phyloP scores from a whole-genome alignment of 2,888 invertebrate species.

The Drosophila quinaria region DNA sequence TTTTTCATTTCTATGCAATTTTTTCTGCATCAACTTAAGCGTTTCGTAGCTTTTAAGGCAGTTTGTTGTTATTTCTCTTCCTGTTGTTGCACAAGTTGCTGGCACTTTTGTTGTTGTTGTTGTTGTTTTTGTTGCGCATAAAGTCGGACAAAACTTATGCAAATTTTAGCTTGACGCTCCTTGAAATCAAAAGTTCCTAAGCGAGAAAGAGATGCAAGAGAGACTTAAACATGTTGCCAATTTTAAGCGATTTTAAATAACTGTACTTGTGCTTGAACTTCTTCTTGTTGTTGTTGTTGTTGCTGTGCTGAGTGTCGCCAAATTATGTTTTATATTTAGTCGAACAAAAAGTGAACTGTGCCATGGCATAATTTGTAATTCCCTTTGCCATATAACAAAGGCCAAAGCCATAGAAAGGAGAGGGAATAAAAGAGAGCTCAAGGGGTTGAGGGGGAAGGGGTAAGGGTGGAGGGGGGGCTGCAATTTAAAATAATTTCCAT shows the following conservation, averaged over 20 bases:
- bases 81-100: conserved; percentile 14
- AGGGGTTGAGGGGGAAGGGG: conserved; percentile 1
- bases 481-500: conserved; percentile 74
- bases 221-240: conserved; percentile 65
- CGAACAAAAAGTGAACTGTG: conserved; percentile 41
- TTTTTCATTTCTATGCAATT: conserved; percentile 55
- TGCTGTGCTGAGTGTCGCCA: conserved; percentile 34
- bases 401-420: conserved; percentile 6
- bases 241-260: conserved; percentile 77
- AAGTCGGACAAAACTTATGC: conserved; percentile 67
- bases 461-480: conserved; percentile 3
- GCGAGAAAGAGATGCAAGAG: conserved; percentile 6
- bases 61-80: conserved; percentile 21
- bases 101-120: conserved; percentile 14
- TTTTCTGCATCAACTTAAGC: conserved; percentile 40
- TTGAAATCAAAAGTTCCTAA: conserved; percentile 58
- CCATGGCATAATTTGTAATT: conserved; percentile 69
- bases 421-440: background rate
- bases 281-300: conserved; percentile 10
- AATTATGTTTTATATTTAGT: conserved; percentile 64
- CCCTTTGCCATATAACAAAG: conserved; percentile 59
- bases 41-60: conserved; percentile 14
- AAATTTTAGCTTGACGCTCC: conserved; percentile 61
- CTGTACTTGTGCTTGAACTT: conserved; percentile 16
- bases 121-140: conserved; percentile 23